Evolutionary conservation across 2,797 vertebrate genomes (phyloP).

Genomic region (Paramormyrops hopkinsi): DNA sequence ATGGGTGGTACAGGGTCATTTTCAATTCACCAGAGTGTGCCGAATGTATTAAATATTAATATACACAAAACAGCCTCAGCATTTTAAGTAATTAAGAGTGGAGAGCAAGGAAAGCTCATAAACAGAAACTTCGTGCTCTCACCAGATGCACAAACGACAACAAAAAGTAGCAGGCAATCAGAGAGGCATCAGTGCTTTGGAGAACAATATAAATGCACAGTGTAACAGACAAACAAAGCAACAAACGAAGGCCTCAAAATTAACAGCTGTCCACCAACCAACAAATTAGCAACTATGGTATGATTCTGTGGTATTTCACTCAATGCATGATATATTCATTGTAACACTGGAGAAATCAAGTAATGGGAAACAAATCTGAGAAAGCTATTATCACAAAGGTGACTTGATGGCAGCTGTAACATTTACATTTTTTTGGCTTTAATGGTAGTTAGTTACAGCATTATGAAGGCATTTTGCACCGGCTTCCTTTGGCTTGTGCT

Average conservation of each 20-base stretch:
- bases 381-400: not conserved
- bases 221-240: not conserved
- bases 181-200: not conserved
- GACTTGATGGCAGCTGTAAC: not conserved
- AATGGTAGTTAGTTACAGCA: not conserved
- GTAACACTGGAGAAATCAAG: not conserved
- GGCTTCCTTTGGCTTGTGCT: not conserved
- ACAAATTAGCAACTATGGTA: not conserved
- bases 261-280: not conserved
- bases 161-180: not conserved
- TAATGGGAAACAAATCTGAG: not conserved
- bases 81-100: slow-evolving; percentile 27
- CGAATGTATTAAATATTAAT: slow-evolving; percentile 2
- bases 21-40: not conserved
- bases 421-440: not conserved
- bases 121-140: not conserved
- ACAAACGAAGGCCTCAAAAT: not conserved
- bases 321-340: not conserved
- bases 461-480: not conserved
- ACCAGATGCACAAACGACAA: not conserved
- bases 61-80: not conserved
- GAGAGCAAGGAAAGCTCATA: slow-evolving; percentile 17
- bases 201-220: not conserved
- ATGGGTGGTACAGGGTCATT: not conserved
- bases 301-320: not conserved